phyloP scores from a whole-genome alignment of 2,888 invertebrate genomes.

The Tenodera sinensis region DNA sequence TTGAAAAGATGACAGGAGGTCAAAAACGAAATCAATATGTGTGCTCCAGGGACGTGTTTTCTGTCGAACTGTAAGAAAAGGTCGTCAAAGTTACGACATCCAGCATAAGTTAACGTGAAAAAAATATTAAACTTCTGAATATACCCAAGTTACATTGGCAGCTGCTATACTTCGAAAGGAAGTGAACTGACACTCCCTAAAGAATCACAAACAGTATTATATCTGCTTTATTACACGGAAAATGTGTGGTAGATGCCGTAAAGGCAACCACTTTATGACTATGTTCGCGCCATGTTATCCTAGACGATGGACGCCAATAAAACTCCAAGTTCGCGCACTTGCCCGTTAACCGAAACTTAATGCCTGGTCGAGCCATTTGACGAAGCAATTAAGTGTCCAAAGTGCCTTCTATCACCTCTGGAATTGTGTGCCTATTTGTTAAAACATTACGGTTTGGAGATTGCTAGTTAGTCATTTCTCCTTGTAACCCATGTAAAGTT shows the following conservation, averaged over 20 bases:
- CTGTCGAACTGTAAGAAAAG: too few relatives aligned
- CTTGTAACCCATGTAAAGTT: too few relatives aligned
- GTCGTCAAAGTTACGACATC: too few relatives aligned
- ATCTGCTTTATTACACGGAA: not conserved
- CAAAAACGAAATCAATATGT: too few relatives aligned
- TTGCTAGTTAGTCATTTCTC: too few relatives aligned
- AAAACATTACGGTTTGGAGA: not conserved
- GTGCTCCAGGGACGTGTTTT: too few relatives aligned
- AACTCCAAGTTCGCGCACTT: not conserved
- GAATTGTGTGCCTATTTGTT: not conserved
- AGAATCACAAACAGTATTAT: not conserved
- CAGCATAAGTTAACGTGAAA: too few relatives aligned
- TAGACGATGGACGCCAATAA: not conserved
- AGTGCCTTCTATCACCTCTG: not conserved
- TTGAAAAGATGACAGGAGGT: too few relatives aligned
- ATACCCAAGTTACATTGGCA: too few relatives aligned
- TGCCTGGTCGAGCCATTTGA: not conserved
- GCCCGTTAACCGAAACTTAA: not conserved
- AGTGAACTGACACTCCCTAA: not conserved
- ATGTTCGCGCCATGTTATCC: not conserved
- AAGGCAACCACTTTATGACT: not conserved
- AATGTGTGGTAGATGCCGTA: not conserved
- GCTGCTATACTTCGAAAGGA: not conserved
- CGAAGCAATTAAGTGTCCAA: not conserved
- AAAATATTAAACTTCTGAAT: too few relatives aligned